Conservation (phyloP, 2,113 vertebrate genomes). For the Siphamia tubifer region DNA sequence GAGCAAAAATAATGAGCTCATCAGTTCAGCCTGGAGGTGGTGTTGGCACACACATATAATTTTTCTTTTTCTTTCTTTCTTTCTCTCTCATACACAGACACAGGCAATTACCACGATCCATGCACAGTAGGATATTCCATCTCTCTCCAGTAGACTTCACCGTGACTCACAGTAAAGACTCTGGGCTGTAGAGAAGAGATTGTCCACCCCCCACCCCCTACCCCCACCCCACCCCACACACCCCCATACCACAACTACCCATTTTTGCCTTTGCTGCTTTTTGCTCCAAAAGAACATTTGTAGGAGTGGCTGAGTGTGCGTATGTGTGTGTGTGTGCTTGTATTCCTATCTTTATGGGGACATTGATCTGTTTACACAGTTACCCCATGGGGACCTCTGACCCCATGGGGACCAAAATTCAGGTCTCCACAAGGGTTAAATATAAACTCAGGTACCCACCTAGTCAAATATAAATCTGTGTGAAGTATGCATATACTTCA, state of each 20-base stretch:
- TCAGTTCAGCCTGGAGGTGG: constrained; percentile 72
- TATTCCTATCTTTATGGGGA: too few species aligned
- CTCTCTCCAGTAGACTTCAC: constrained; percentile 56
- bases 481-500: too few species aligned
- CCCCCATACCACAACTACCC: neutral
- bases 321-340: neutral
- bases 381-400: too few species aligned
- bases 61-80: constrained; percentile 56
- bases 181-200: constrained; percentile 35
- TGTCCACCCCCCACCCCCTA: neutral
- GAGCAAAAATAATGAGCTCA: constrained; percentile 78
- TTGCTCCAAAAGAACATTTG: constrained; percentile 26
- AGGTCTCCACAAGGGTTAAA: too few species aligned
- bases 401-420: too few species aligned
- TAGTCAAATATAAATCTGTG: too few species aligned
- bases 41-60: constrained; percentile 41
- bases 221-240: neutral
- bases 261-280: constrained; percentile 3
- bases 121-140: constrained; percentile 60
- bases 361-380: too few species aligned
- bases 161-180: constrained; percentile 61
- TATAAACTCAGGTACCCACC: too few species aligned
- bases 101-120: constrained; percentile 72
- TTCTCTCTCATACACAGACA: constrained; percentile 61
- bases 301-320: too few species aligned